Conservation (phyloP, 1,140 invertebrate genomes). For the Neodiprion lecontei region DNA sequence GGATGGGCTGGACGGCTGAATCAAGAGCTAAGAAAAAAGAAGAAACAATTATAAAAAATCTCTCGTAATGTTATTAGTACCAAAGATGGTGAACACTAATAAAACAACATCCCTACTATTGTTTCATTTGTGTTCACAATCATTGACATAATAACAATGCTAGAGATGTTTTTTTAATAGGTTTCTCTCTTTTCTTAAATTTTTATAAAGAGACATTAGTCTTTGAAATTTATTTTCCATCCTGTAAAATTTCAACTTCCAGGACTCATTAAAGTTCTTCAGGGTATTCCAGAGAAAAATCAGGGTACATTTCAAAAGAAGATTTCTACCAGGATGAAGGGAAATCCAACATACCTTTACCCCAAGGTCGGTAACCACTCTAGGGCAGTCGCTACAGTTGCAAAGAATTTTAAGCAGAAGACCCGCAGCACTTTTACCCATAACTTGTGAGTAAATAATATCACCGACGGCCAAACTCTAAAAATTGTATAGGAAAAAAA, state of each 20-base stretch:
- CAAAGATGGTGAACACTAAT: background rate
- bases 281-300: background rate
- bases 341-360: slow-evolving; percentile 69
- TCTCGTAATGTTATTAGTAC: background rate
- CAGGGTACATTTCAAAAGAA: slow-evolving; percentile 7
- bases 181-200: background rate
- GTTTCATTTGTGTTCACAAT: background rate
- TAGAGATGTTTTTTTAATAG: background rate
- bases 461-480: slow-evolving; percentile 83
- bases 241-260: slow-evolving; percentile 22
- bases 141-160: too few species aligned
- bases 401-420: slow-evolving; percentile 85
- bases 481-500: slow-evolving; percentile 43
- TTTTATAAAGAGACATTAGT: background rate
- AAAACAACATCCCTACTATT: too few species aligned
- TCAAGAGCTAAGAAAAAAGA: background rate
- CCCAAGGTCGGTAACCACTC: slow-evolving; percentile 83
- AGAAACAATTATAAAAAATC: background rate
- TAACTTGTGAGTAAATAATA: slow-evolving; percentile 82
- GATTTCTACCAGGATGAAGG: background rate
- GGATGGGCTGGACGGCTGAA: background rate
- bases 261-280: background rate
- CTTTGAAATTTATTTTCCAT: slow-evolving; percentile 7
- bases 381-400: slow-evolving; percentile 76
- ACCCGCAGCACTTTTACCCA: slow-evolving; percentile 73